Percentiles rank a stretch among this genome's conserved stretches.
Evolutionary conservation across 2,888 invertebrate species (phyloP).

Genomic region (Coremacera marginata): DNA sequence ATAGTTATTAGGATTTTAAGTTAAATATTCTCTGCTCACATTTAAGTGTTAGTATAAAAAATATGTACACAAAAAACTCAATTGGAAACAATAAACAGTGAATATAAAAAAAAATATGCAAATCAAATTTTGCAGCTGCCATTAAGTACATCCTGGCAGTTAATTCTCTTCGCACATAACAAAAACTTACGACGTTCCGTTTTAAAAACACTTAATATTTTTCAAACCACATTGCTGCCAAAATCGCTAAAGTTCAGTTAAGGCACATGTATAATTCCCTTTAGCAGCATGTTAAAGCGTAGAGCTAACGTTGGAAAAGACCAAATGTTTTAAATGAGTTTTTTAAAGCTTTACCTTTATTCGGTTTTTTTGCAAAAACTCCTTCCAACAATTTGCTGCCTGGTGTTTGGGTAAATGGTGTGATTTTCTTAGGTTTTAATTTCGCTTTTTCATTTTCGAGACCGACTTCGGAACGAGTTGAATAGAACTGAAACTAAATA

Average conservation of each 20-base stretch:
- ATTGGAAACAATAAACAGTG: neutral
- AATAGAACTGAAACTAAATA: constrained; percentile 57
- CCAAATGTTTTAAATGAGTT: neutral
- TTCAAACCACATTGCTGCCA: neutral
- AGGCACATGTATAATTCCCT: neutral
- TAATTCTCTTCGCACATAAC: no score
- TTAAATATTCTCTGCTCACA: no score
- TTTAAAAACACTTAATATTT: constrained; percentile 1
- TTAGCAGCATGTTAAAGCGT: neutral
- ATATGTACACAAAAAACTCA: no score
- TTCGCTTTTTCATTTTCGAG: constrained; percentile 43
- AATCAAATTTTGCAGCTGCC: neutral
- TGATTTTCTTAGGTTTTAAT: constrained; percentile 55
- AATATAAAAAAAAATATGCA: neutral
- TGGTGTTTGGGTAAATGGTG: constrained; percentile 60
- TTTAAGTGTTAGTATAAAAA: no score
- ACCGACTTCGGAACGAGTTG: constrained; percentile 52
- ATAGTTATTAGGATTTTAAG: no score
- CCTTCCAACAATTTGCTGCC: constrained; percentile 65
- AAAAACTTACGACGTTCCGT: constrained; percentile 34
- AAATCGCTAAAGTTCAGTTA: neutral
- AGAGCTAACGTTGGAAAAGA: neutral
- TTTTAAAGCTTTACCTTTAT: constrained; percentile 57
- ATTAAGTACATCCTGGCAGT: neutral
- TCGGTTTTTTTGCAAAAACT: constrained; percentile 65